A percentile compares a stretch with the other conserved stretches of the same genome.
Evolutionary conservation across 2,113 vertebrate genomes (phyloP).

Genomic region (Oplegnathus fasciatus): DNA sequence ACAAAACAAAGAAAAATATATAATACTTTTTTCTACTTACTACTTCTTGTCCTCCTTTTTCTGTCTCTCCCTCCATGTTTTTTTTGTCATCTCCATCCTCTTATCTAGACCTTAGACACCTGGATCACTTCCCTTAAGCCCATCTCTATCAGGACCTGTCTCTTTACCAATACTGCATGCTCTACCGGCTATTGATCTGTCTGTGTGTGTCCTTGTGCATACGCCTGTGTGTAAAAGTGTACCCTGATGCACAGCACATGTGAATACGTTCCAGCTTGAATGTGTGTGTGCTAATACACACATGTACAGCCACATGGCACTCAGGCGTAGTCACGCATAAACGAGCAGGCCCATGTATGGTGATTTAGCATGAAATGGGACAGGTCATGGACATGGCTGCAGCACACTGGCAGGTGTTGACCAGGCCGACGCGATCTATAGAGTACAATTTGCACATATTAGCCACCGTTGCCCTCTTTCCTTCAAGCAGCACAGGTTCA

Average conservation of each 20-base stretch:
- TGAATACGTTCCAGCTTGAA: not conserved
- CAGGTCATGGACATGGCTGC: conserved; percentile 63
- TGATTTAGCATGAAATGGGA: conserved; percentile 61
- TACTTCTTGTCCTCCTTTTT: not conserved
- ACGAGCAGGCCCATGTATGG: conserved; percentile 39
- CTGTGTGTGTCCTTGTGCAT: conserved; percentile 12
- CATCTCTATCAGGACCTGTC: not conserved
- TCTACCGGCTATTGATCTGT: conserved; percentile 41
- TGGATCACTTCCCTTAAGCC: conserved; percentile 33
- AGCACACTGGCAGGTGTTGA: conserved; percentile 62
- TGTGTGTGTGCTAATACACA: conserved; percentile 8
- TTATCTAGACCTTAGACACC: conserved; percentile 26
- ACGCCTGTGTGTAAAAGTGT: not conserved
- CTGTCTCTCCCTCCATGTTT: not conserved
- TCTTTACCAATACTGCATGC: conserved; percentile 23
- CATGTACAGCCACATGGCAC: conserved; percentile 24
- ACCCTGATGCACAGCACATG: not conserved
- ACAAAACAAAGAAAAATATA: not conserved
- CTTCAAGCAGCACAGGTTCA: conserved; percentile 43
- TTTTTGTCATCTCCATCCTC: not conserved
- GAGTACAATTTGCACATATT: conserved; percentile 68
- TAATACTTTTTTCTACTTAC: not conserved
- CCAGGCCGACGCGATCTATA: conserved; percentile 49
- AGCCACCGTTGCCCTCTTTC: conserved; percentile 60
- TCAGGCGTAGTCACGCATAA: conserved; percentile 28